Evolutionary conservation across 92 coral and sea anemone species (phyloP).

Genomic region (Parazoanthus atlanticus): DNA sequence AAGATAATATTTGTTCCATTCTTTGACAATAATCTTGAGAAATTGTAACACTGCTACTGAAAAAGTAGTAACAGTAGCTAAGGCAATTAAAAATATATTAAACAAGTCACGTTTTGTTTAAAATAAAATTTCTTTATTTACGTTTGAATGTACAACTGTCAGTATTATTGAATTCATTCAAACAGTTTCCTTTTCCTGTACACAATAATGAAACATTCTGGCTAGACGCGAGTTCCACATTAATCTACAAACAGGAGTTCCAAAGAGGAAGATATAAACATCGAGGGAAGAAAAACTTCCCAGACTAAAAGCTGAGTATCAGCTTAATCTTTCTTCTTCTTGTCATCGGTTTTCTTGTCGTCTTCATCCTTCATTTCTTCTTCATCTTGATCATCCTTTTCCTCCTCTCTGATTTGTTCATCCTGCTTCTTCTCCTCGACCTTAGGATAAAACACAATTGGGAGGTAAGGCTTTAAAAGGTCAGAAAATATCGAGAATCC

Average conservation of each 20-base stretch:
- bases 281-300: slow-evolving; percentile 31
- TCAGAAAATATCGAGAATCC: not conserved
- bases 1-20: too few relatives aligned
- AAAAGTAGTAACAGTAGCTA: not conserved
- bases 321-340: slow-evolving; percentile 49
- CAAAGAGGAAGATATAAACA: slow-evolving; percentile 39
- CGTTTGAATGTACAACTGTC: slow-evolving; percentile 26
- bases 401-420: slow-evolving; percentile 47
- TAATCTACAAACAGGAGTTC: slow-evolving; percentile 40
- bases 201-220: not conserved
- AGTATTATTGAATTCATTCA: slow-evolving; percentile 21
- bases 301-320: not conserved
- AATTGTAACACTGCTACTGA: not conserved
- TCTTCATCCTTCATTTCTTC: slow-evolving; percentile 50
- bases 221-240: not conserved
- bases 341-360: slow-evolving; percentile 58
- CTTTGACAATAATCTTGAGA: not conserved
- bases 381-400: slow-evolving; percentile 56
- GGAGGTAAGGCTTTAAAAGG: not conserved
- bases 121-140: slow-evolving; percentile 33
- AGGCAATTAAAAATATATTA: not conserved
- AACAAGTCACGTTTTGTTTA: slow-evolving; percentile 22
- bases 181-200: slow-evolving; percentile 30
- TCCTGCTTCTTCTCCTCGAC: slow-evolving; percentile 48
- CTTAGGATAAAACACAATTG: slow-evolving; percentile 6